Conservation (phyloP, 2,113 vertebrate genomes). For the Corythaixoides concolor region DNA sequence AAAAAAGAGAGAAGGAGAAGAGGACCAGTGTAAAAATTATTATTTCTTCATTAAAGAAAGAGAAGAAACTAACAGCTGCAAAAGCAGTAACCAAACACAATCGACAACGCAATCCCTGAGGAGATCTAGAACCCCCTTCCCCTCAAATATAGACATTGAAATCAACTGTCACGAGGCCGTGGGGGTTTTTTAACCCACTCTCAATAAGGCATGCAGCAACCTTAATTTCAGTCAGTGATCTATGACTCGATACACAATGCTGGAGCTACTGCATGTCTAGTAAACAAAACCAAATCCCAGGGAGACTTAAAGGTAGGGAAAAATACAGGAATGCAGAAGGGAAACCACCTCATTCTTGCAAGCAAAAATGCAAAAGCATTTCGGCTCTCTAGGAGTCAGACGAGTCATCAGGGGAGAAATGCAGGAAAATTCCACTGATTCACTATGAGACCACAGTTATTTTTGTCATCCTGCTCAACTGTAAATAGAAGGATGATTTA, state of each 20-base stretch:
- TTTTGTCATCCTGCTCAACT: slow-evolving; percentile 48
- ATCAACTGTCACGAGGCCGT: not conserved
- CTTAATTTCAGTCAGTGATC: not conserved
- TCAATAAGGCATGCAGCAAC: not conserved
- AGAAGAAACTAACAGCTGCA: not conserved
- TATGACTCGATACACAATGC: not conserved
- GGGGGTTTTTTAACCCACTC: not conserved
- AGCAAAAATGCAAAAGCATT: slow-evolving; percentile 21
- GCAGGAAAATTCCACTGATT: slow-evolving; percentile 75
- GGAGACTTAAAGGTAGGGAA: not conserved
- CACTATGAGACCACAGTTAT: slow-evolving; percentile 35
- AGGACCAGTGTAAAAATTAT: rapidly evolving
- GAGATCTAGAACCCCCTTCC: not conserved
- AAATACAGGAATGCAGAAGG: slow-evolving; percentile 30
- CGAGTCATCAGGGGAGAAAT: slow-evolving; percentile 42
- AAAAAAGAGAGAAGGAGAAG: not conserved
- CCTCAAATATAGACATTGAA: not conserved
- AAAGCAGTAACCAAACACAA: not conserved
- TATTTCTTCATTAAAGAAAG: not conserved
- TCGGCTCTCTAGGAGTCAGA: slow-evolving; percentile 33
- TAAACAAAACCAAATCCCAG: slow-evolving; percentile 12
- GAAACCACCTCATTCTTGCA: slow-evolving; percentile 12
- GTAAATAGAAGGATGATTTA: slow-evolving; percentile 49
- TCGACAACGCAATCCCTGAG: not conserved
- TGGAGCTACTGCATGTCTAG: not conserved